These are phyloP conservation scores for Epiblema foenella DNA, from an alignment of 2,888 invertebrate genomes.

Conservation along the genomic window DNA sequence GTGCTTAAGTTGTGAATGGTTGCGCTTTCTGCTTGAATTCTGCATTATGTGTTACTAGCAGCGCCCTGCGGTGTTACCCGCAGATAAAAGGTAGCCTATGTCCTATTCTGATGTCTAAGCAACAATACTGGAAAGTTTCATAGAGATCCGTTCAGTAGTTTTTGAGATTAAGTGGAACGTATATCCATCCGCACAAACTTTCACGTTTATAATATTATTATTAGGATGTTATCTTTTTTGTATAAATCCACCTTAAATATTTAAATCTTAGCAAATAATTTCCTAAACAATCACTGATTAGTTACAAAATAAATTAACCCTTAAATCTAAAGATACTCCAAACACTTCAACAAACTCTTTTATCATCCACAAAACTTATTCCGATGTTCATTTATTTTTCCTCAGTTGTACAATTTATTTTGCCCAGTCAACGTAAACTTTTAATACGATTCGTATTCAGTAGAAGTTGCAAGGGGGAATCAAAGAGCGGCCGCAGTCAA, in stretches of 20 bases:
- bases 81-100: too few species aligned
- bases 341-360: constrained; percentile 27
- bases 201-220: too few species aligned
- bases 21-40: constrained; percentile 9
- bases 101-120: too few species aligned
- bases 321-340: constrained; percentile 2
- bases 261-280: not conserved
- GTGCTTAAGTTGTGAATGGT: constrained; percentile 21
- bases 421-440: constrained; percentile 66
- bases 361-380: constrained; percentile 15
- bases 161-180: too few species aligned
- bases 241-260: not conserved
- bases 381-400: constrained; percentile 24
- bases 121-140: too few species aligned
- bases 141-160: too few species aligned
- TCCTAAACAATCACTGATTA: not conserved
- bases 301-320: constrained; percentile 2
- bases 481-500: constrained; percentile 63
- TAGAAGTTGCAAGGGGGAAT: constrained; percentile 68
- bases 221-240: not conserved
- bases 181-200: too few species aligned
- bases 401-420: constrained; percentile 33
- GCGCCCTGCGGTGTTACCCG: too few species aligned
- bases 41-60: not conserved
- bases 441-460: constrained; percentile 74